These are phyloP conservation scores for Tonatia bakeri DNA, from an alignment of 2,113 vertebrate genomes.

Conservation along the genomic window DNA sequence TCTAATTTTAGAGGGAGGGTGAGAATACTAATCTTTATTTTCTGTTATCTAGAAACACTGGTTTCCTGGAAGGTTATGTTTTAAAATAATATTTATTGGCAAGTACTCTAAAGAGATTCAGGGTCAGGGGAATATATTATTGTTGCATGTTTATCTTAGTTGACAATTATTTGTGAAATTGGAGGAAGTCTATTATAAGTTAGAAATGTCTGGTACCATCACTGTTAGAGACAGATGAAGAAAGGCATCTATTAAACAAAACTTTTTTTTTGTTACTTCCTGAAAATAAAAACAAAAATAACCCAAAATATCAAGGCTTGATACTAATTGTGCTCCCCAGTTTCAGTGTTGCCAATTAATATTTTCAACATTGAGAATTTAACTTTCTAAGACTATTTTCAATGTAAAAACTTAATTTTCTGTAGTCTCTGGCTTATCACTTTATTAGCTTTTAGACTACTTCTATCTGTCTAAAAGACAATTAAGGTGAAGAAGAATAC, in stretches of 20 bases:
- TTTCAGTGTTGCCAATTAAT: slow-evolving; percentile 10
- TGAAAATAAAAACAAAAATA: background rate
- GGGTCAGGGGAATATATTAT: background rate
- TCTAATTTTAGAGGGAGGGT: background rate
- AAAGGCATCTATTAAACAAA: background rate
- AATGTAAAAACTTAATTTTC: background rate
- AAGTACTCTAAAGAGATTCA: background rate
- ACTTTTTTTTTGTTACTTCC: background rate
- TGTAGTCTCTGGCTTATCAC: background rate
- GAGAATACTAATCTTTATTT: background rate
- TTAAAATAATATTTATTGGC: background rate
- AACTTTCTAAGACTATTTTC: slow-evolving; percentile 29
- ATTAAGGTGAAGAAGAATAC: slow-evolving; percentile 25
- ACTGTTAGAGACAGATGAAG: background rate
- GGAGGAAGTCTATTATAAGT: background rate
- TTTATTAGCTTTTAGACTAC: slow-evolving; percentile 30
- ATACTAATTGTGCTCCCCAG: background rate
- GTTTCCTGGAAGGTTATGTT: background rate
- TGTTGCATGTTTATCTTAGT: background rate
- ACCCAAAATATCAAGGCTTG: background rate
- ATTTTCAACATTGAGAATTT: background rate
- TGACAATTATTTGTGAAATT: background rate
- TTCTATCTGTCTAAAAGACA: slow-evolving; percentile 35
- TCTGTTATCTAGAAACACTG: background rate
- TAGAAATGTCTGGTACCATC: background rate